Evolutionary conservation across 2,888 invertebrate species (phyloP).

Genomic region (Andricus curvator): DNA sequence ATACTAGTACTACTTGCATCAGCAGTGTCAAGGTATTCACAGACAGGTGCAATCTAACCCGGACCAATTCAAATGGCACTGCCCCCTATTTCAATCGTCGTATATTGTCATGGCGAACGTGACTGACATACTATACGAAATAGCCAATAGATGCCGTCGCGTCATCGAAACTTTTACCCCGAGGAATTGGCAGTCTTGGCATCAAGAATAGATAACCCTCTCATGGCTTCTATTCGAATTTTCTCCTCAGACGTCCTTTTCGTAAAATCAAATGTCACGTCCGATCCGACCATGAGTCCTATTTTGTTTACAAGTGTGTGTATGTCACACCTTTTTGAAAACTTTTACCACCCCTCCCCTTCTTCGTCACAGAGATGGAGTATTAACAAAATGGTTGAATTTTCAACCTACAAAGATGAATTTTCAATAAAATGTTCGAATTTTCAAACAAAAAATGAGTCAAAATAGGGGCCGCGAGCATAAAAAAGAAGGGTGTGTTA

Average conservation of each 20-base stretch:
- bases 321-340: too few relatives aligned
- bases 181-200: slow-evolving; percentile 17
- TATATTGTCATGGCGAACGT: slow-evolving; percentile 71
- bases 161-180: slow-evolving; percentile 37
- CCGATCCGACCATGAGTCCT: not conserved
- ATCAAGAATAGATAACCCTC: not conserved
- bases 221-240: not conserved
- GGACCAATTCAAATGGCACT: slow-evolving; percentile 42
- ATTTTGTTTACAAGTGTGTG: not conserved
- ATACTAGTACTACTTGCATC: not conserved
- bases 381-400: too few relatives aligned
- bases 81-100: slow-evolving; percentile 71
- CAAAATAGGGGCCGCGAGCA: too few relatives aligned
- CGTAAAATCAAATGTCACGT: not conserved
- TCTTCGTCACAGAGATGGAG: too few relatives aligned
- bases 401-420: too few relatives aligned
- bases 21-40: slow-evolving; percentile 18
- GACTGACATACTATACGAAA: slow-evolving; percentile 65
- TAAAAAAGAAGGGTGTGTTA: too few relatives aligned
- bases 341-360: too few relatives aligned
- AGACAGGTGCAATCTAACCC: slow-evolving; percentile 32
- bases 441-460: too few relatives aligned
- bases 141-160: slow-evolving; percentile 62
- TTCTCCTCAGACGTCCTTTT: not conserved
- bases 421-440: too few relatives aligned